These are phyloP conservation scores for Camelus dromedarius DNA, from an alignment of 2,113 vertebrate species.

Conservation along the genomic window DNA sequence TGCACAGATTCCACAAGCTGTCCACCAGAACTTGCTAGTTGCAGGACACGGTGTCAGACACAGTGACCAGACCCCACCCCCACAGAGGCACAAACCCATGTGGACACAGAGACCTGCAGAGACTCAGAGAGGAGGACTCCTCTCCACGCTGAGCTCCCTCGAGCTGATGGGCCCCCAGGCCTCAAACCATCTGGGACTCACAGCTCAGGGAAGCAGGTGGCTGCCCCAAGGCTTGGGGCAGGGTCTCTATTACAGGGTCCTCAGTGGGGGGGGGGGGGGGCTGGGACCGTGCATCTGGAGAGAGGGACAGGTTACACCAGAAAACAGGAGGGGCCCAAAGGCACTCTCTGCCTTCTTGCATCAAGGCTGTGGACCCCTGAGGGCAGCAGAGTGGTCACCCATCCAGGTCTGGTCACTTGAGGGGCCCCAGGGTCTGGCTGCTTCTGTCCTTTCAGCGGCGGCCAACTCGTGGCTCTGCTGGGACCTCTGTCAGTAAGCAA, in stretches of 20 bases:
- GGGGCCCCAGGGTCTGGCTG: background rate
- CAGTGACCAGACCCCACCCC: background rate
- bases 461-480: background rate
- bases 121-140: background rate
- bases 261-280: background rate
- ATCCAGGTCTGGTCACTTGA: background rate
- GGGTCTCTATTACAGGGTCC: constrained; percentile 32
- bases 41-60: background rate
- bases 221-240: constrained; percentile 31
- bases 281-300: background rate
- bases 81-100: background rate
- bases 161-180: constrained; percentile 38
- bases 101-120: background rate
- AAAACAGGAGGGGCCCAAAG: background rate
- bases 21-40: background rate
- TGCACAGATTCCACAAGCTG: background rate
- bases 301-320: background rate
- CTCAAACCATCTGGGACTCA: constrained; percentile 56
- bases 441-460: background rate
- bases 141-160: background rate
- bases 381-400: background rate
- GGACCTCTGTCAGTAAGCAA: background rate
- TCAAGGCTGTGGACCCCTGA: background rate
- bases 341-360: background rate
- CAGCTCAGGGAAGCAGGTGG: constrained; percentile 72